Conservation (phyloP, 2,113 vertebrate genomes). For the Meles meles region DNA sequence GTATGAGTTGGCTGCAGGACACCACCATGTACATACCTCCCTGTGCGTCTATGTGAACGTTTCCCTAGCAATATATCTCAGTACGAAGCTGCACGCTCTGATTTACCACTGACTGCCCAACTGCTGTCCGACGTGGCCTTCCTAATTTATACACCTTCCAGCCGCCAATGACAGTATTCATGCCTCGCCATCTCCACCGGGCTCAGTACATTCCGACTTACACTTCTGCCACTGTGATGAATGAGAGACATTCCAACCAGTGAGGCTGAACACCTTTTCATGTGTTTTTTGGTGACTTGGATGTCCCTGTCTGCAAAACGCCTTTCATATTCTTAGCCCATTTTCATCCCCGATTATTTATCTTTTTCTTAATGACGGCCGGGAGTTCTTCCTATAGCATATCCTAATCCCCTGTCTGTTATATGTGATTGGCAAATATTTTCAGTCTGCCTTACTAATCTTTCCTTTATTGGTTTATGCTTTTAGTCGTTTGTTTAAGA, state of each 20-base stretch:
- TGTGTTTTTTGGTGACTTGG: not conserved
- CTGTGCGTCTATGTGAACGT: rapidly evolving
- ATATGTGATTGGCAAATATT: not conserved
- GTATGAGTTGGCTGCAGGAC: rapidly evolving
- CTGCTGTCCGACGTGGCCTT: not conserved
- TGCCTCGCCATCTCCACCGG: not conserved
- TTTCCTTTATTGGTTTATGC: not conserved
- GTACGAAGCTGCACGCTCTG: not conserved
- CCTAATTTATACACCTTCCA: not conserved
- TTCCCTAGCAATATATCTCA: not conserved
- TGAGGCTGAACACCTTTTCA: not conserved
- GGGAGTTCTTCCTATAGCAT: not conserved
- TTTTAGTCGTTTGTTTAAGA: not conserved
- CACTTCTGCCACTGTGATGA: not conserved
- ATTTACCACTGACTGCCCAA: not conserved
- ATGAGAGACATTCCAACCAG: not conserved
- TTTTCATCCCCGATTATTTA: not conserved
- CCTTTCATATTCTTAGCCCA: not conserved
- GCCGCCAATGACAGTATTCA: not conserved
- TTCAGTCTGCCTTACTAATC: not conserved
- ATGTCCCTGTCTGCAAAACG: not conserved
- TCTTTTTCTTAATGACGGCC: not conserved
- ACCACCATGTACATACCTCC: rapidly evolving
- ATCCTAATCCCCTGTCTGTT: not conserved
- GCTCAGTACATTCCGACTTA: not conserved